phyloP scores from a whole-genome alignment of 2,113 vertebrate species.

The Centropus unirufus region DNA sequence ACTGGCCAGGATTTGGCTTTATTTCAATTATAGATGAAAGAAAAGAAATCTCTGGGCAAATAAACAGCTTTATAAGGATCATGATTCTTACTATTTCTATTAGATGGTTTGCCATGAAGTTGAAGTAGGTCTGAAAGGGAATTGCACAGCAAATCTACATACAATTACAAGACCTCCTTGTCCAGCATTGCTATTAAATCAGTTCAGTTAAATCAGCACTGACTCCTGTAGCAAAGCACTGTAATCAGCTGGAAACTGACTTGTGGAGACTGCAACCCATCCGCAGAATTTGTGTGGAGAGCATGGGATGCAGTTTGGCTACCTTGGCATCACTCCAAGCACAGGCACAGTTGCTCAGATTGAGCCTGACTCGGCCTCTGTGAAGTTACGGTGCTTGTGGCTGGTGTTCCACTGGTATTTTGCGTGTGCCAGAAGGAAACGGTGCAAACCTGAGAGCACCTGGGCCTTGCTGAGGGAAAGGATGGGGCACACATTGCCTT shows the following conservation, averaged over 20 bases:
- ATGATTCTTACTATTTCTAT: neutral
- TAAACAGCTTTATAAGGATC: neutral
- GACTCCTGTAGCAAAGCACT: neutral
- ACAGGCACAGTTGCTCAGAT: fast-evolving
- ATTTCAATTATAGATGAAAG: neutral
- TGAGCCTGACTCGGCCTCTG: neutral
- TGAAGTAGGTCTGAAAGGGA: neutral
- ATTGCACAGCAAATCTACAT: neutral
- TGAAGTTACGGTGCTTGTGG: neutral
- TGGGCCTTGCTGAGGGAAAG: neutral
- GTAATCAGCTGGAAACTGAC: neutral
- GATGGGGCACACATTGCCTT: neutral
- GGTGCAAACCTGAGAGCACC: neutral
- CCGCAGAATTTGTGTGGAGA: neutral
- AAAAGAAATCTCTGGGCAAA: neutral
- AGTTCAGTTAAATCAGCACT: fast-evolving
- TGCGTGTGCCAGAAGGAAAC: fast-evolving
- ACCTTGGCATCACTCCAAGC: neutral
- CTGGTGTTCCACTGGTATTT: neutral
- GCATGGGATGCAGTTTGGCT: neutral
- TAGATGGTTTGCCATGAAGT: neutral
- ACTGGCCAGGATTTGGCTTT: neutral
- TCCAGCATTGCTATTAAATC: neutral
- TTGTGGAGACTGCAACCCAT: neutral
- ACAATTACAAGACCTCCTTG: neutral